Base-by-base conservation (phyloP, 2,797 vertebrate genomes). In the Rhynchotus rufescens region DNA sequence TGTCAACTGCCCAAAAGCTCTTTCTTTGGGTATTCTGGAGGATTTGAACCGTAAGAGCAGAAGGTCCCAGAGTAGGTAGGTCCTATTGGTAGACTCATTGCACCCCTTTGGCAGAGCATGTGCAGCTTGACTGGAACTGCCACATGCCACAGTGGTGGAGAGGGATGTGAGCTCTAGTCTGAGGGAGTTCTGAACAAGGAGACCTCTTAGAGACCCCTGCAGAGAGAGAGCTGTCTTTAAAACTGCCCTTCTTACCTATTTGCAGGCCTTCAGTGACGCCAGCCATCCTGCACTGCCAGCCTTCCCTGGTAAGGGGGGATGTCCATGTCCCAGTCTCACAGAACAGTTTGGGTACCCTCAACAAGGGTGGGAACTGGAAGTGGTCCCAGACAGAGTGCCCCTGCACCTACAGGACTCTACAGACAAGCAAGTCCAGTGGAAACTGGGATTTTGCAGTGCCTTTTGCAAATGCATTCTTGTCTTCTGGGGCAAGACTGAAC, bases 181-280 rank as follows among this genome's bases (percentile, higher is more conserved):
- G 28, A 56, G 9, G 10, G 25, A 56, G 16, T 30, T 56, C 52
- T 62, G 16, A 12, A 12, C 16, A 9, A 10, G 16, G 25, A 62
- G 38, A 49, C 12, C 47, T 49, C 47, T 49, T 49, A 49, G 36
- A 26, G 11, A 28, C 10, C 16, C 36, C 17, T 26, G 16, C 11
- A 28, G 61, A 40, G 38, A 40, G 16, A 12, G 26, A 83, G 54
- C 51, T 15, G 2, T 57, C 52, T 86, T 77, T 57, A 32, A 54
- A 87, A 45, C 52, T 2, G 1, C 32, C 44, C 54, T 44, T 22
- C 87, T 90, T 82, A 17, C 25, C 16, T 74, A 34, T 67, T 86
- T 26, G 30, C 92, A 98, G 98, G 96, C 89, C 2, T 98, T 98
- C 90, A 67, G 93, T 0, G 97, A 98, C 36, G 65, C 95, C 1